phyloP scores from a whole-genome alignment of 2,888 invertebrate genomes.

The Torymus aiolomorphi region DNA sequence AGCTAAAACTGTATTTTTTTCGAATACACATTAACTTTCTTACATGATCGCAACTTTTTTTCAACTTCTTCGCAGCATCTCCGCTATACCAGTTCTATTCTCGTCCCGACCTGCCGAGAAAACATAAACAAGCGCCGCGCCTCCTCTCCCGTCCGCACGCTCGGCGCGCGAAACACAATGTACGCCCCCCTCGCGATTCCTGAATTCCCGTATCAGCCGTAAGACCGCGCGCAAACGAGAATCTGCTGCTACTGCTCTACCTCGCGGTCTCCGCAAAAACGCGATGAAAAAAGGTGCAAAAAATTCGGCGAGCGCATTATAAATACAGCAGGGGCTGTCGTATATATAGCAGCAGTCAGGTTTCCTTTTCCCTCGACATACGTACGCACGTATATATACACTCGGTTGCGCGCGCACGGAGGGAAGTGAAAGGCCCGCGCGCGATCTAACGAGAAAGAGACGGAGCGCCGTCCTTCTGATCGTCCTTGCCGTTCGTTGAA shows the following conservation, averaged over 20 bases:
- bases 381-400: not conserved
- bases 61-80: too few species aligned
- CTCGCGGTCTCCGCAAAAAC: not conserved
- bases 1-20: too few species aligned
- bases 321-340: constrained; percentile 40
- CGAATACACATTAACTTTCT: too few species aligned
- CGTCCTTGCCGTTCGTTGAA: constrained; percentile 59
- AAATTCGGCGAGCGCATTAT: constrained; percentile 37
- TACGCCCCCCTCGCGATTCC: not conserved
- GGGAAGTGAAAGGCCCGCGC: constrained; percentile 40
- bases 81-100: too few species aligned
- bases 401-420: not conserved
- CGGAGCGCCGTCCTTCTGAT: constrained; percentile 52
- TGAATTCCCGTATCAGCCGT: constrained; percentile 1
- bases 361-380: constrained; percentile 34
- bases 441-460: constrained; percentile 30
- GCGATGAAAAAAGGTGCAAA: constrained; percentile 12
- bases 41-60: too few species aligned
- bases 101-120: not conserved
- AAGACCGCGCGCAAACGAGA: not conserved
- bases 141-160: too few species aligned
- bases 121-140: not conserved
- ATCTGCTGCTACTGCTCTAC: not conserved
- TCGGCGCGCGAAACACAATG: constrained; percentile 1
- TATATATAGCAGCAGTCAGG: constrained; percentile 33